phyloP scores from a whole-genome alignment of 2,797 vertebrate genomes.

The Cirrhinus mrigala region DNA sequence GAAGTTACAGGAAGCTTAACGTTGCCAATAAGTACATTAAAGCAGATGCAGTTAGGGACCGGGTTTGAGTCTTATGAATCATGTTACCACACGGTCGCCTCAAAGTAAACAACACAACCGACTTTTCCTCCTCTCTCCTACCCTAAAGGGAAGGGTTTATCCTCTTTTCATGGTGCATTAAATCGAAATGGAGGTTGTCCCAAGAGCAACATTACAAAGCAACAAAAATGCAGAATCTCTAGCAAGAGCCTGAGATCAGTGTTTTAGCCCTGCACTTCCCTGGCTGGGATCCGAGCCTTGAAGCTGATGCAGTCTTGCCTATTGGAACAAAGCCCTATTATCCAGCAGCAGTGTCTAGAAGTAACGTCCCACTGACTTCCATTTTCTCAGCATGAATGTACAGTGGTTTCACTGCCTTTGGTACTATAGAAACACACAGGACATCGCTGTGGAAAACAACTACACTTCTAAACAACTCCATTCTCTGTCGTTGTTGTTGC shows the following conservation, averaged over 20 bases:
- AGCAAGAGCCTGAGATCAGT: slow-evolving; percentile 42
- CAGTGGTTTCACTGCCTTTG: slow-evolving; percentile 3
- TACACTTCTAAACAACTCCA: slow-evolving; percentile 26
- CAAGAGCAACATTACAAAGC: slow-evolving; percentile 38
- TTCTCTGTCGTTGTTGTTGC: slow-evolving; percentile 6
- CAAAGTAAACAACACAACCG: slow-evolving; percentile 22
- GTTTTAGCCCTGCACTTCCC: slow-evolving; percentile 29
- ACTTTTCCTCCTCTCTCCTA: slow-evolving; percentile 26
- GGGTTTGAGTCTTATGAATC: slow-evolving; percentile 12
- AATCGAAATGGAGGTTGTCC: slow-evolving; percentile 33
- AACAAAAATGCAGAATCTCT: slow-evolving; percentile 36
- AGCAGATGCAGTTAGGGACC: slow-evolving; percentile 24
- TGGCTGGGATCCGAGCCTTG: slow-evolving; percentile 41
- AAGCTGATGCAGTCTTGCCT: slow-evolving; percentile 43
- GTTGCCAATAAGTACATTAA: slow-evolving; percentile 23
- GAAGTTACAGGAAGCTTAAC: slow-evolving; percentile 17
- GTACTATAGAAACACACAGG: slow-evolving; percentile 31
- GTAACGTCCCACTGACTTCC: slow-evolving; percentile 42
- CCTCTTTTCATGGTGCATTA: slow-evolving; percentile 46
- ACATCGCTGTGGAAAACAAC: slow-evolving; percentile 36
- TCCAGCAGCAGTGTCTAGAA: slow-evolving; percentile 38
- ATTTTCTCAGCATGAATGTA: slow-evolving; percentile 47
- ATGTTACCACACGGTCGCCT: slow-evolving; percentile 7
- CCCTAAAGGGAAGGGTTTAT: slow-evolving; percentile 36
- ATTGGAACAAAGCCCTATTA: slow-evolving; percentile 52